These are phyloP conservation scores for Lysandra bellargus DNA, from an alignment of 2,888 invertebrate genomes.

Conservation along the genomic window DNA sequence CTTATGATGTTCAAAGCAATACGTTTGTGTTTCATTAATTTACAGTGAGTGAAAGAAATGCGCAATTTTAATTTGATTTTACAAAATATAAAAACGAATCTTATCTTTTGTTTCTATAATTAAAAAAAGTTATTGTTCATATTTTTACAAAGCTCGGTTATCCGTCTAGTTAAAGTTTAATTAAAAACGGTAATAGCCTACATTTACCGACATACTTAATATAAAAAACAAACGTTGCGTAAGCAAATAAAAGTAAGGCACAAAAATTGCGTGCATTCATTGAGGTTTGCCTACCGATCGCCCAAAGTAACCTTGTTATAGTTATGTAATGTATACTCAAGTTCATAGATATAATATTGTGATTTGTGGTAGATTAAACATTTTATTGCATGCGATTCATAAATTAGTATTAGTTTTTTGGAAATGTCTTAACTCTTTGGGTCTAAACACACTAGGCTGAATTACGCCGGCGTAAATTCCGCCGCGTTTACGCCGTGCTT, in stretches of 20 bases:
- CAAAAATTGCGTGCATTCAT: slow-evolving; percentile 19
- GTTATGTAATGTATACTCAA: slow-evolving; percentile 20
- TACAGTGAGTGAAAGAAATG: background rate
- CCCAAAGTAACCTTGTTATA: slow-evolving; percentile 26
- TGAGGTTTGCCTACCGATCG: slow-evolving; percentile 16
- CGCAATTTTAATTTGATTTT: no score
- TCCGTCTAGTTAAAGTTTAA: background rate
- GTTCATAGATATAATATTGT: background rate
- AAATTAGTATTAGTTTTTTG: no score
- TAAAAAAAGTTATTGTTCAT: background rate
- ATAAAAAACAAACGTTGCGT: background rate
- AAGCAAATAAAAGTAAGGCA: slow-evolving; percentile 21
- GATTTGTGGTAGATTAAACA: background rate
- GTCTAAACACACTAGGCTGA: no score
- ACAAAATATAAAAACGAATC: no score
- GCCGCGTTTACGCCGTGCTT: no score
- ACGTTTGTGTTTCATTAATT: background rate
- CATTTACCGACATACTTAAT: background rate
- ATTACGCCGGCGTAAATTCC: no score
- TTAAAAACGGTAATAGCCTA: slow-evolving; percentile 4
- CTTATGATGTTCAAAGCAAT: background rate
- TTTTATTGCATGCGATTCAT: background rate
- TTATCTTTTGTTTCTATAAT: no score
- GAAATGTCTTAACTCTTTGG: no score
- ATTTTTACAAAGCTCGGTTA: background rate